phyloP scores from a whole-genome alignment of 2,113 vertebrate species.

The Notothenia rossii region DNA sequence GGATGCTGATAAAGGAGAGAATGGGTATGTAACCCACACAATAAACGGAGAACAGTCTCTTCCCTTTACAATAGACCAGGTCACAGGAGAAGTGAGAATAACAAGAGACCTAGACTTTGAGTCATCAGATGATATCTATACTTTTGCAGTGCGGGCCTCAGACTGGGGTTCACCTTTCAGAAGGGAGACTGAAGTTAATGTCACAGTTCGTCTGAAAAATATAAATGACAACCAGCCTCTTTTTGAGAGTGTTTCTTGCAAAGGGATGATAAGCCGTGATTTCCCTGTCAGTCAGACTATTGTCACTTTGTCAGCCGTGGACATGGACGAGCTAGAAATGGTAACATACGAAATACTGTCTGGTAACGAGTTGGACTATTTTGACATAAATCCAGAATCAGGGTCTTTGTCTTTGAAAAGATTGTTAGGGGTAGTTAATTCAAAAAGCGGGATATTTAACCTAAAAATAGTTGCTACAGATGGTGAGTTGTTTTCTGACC shows the following conservation, averaged over 20 bases:
- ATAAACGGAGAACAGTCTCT: slow-evolving; percentile 88
- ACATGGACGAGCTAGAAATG: slow-evolving; percentile 93
- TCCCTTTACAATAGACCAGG: slow-evolving; percentile 92
- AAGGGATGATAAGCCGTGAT: slow-evolving; percentile 92
- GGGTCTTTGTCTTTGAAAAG: slow-evolving; percentile 92
- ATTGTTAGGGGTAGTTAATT: slow-evolving; percentile 85
- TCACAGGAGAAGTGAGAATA: slow-evolving; percentile 91
- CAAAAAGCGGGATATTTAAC: slow-evolving; percentile 89
- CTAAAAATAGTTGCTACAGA: slow-evolving; percentile 93
- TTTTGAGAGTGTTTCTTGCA: slow-evolving; percentile 95
- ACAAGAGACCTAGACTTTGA: slow-evolving; percentile 94
- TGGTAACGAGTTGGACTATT: slow-evolving; percentile 95
- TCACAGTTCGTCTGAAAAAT: slow-evolving; percentile 92
- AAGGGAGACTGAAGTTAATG: slow-evolving; percentile 93
- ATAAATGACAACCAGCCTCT: slow-evolving; percentile 95
- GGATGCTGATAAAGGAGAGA: slow-evolving; percentile 93
- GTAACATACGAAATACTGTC: slow-evolving; percentile 93
- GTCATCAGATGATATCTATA: slow-evolving; percentile 91
- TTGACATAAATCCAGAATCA: slow-evolving; percentile 92
- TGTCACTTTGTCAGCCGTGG: slow-evolving; percentile 94
- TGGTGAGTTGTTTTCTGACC: slow-evolving; percentile 92
- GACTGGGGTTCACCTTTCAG: slow-evolving; percentile 98
- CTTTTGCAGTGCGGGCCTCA: slow-evolving; percentile 91
- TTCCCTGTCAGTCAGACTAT: slow-evolving; percentile 91
- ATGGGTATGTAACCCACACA: slow-evolving; percentile 93